Percentiles rank a stretch among this genome's conserved stretches.
These are phyloP conservation scores for Myocastor coypus DNA, from an alignment of 2,113 vertebrate species.

Conservation along the genomic window DNA sequence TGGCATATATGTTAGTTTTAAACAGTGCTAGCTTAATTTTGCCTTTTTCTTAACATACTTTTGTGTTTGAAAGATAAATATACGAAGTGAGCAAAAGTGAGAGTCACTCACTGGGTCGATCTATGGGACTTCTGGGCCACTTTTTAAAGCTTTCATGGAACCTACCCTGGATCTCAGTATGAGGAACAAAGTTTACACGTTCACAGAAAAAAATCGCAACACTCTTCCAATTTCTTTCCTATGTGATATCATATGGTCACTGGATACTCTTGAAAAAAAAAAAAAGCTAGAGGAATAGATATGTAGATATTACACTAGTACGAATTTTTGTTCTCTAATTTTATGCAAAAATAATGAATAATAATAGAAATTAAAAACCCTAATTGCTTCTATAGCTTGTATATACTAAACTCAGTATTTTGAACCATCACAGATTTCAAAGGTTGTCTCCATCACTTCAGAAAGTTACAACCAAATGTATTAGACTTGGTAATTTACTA, in stretches of 20 bases:
- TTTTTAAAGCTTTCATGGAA: background rate
- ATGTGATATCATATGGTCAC: accelerated
- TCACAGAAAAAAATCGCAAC: no score
- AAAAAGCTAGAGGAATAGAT: background rate
- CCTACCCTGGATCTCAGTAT: background rate
- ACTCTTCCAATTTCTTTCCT: background rate
- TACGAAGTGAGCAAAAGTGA: background rate
- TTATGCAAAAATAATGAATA: background rate
- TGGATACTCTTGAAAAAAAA: background rate
- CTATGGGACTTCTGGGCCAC: background rate
- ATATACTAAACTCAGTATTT: background rate
- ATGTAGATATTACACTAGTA: background rate
- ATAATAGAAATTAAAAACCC: background rate
- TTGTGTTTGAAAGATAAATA: background rate
- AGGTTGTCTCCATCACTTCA: background rate
- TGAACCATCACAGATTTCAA: background rate
- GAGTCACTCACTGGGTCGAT: background rate
- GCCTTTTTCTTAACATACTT: background rate
- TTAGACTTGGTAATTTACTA: background rate
- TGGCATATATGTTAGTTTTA: background rate
- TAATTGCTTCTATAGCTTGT: background rate
- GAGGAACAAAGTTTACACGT: background rate
- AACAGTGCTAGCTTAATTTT: background rate
- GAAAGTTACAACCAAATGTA: background rate
- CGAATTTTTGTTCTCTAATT: background rate